Evolutionary conservation across 2,797 vertebrate species (phyloP), one percentile per base, ranked within the genome.

Genomic region (Liasis olivaceus): DNA sequence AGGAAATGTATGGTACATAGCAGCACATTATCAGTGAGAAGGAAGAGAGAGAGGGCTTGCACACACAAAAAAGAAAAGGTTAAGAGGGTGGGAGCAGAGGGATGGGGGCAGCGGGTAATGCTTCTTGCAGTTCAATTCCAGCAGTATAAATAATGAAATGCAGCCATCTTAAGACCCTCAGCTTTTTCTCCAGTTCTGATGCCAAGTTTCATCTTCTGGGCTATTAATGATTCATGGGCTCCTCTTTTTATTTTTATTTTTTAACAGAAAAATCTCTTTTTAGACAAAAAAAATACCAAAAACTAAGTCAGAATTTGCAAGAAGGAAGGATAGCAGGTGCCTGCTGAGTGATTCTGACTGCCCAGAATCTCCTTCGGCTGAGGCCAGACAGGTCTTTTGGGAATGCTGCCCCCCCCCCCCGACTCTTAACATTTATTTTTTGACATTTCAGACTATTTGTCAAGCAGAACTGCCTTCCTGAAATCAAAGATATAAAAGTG

Each of bases 211-310:
- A 96, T 96, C 95, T 96, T 95, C 93, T 54, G 36, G 2, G 14
- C 62, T 94, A 97, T 97, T 96, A 98, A 98, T 97, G 96, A 98
- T 97, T 97, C 96, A 98, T 94, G 89, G 60, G 56, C 12, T 94
- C 94, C 93, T 85, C 93, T 91, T 95, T 94, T 90, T 60, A n/a
- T 42, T 42, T 31, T 63, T 89, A 28, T 91, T 91, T 91, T 92
- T 92, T 42, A 77, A 47, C 42, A 47, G 72, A 54, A 64, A 85
- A 87, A 72, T 58, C 58, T 93, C 93, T 94, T 17, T 84, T 81
- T 81, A 81, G 72, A 77, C 72, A 1, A 17, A 69, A 96, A 98
- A 97, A 97, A 1, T 95, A 98, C 96, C 95, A 96, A 91, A 94
- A 96, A 96, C 95, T 92, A 96, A 97, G 91, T 81, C 54, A 2